Evolutionary conservation across 2,113 vertebrate genomes (phyloP), one percentile per base, ranked within the genome.

Genomic region (Planiliza haematocheilus): DNA sequence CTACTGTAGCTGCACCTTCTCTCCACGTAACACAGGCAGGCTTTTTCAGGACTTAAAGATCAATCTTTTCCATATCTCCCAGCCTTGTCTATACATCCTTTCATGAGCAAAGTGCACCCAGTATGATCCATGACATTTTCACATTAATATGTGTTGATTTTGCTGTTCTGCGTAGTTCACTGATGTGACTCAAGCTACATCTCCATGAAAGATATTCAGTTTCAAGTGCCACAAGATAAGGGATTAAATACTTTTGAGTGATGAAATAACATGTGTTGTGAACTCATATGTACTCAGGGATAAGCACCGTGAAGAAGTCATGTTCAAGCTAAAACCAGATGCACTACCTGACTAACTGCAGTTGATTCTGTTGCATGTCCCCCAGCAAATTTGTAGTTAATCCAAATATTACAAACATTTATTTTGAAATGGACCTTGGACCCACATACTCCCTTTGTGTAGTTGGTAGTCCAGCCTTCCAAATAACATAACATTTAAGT

Each of bases 1-100:
- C 78, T 60, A 70, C 75, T 80, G 82, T 75, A 72, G 81, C 70
- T 51, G 74, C 66, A n/a, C 2, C 56, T 34, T 68, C 50, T 41
- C 43, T 57, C 58, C 10, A 4, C 61, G 64, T 39, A 34, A 20
- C 39, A 67, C 41, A 30, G 59, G 52, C 38, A 16, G 18, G 42
- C 58, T 73, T 46, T 78, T 20, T 58, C 45, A 37, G 63, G 56
- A 77, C 48, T 70, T 70, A 62, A 71, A 68, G 73, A 80, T 74
- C 50, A 51, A 59, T 82, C 61, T 74, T 48, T 65, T 20, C 21
- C 13, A 13, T 6, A 2, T 66, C 69, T 72, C 20, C 43, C 39
- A 38, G 45, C 51, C 83, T 70, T 73, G 37, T 74, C 46, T 82
- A 16, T 70, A 64, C 51, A 51, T 81, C 21, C 11, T 50, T 49